Conservation (phyloP, 2,113 vertebrate species). For the Dromiciops gliroides region DNA sequence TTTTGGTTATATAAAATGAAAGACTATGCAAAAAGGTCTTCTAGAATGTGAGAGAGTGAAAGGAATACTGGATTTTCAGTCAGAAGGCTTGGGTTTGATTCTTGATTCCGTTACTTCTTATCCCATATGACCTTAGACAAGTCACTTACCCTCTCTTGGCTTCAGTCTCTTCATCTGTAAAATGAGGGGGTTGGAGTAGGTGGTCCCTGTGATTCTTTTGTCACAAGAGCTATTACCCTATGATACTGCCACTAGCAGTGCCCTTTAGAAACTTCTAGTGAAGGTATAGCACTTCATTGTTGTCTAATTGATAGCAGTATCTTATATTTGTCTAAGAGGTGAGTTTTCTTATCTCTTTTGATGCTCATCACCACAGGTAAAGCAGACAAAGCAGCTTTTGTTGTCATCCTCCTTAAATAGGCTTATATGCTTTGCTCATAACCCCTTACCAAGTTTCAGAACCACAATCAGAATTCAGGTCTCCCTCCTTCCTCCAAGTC, state of each 20-base stretch:
- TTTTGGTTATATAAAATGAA: not conserved
- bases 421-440: not conserved
- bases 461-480: not conserved
- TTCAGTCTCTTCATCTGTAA: slow-evolving; percentile 19
- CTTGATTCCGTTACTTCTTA: not conserved
- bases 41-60: not conserved
- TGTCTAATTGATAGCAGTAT: not conserved
- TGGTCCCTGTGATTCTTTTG: no score
- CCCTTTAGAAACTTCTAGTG: not conserved
- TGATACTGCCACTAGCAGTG: not conserved
- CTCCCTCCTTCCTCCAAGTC: not conserved
- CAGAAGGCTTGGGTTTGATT: slow-evolving; percentile 37
- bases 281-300: not conserved
- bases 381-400: not conserved
- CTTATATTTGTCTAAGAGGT: not conserved
- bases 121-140: not conserved
- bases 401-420: not conserved
- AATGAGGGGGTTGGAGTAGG: not conserved
- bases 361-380: not conserved
- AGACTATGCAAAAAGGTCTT: not conserved
- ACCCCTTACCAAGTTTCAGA: not conserved
- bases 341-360: not conserved
- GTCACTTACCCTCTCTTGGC: not conserved
- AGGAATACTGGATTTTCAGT: slow-evolving; percentile 10
- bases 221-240: no score